Base-by-base conservation (phyloP, 2,888 invertebrate genomes). In the Apamea anceps region DNA sequence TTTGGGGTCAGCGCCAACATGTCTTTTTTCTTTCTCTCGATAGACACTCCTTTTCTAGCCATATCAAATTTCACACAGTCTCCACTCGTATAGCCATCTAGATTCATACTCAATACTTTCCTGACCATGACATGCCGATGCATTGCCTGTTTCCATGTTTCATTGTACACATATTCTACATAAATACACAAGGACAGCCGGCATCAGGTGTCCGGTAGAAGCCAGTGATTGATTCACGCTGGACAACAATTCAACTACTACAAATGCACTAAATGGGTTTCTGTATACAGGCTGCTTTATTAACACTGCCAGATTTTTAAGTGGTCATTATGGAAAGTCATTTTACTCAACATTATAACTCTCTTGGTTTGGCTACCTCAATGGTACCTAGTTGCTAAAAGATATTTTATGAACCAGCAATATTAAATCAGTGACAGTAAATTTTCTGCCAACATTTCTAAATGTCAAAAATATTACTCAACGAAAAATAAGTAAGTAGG, bases 151-250 rank as follows among this genome's bases (percentile, higher is more conserved):
- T 32, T 32, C 18, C 8, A 63, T 70, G 13, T 73, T 21, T 21
- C 45, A 37, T 21, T n/a, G 37, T 71, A 37, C 54, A 57, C 37
- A 70, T 45, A 32, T 25, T 15, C n/a, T 63, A 75, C 54, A 81
- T 68, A 75, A 57, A 68, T 63, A 88, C 76, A 84, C 77, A 90
- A 86, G 90, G 90, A 91, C 90, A 90, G 90, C 88, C 87, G 82
- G 93, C 92, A 93, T 93, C 96, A 96, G 96, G 96, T 96, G 96
- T 92, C 91, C 80, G 76, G 82, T 82, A 86, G 85, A 87, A 87
- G 87, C 86, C 90, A 85, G 93, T 96, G 96, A 96, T 96, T 95
- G 96, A 96, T 96, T 95, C 92, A 86, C 85, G 85, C 91, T 88
- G 91, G 87, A 68, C 85, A 79, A 87, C 89, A 81, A 87, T 91